Conservation (phyloP, 1,140 invertebrate genomes). For the Apis dorsata region DNA sequence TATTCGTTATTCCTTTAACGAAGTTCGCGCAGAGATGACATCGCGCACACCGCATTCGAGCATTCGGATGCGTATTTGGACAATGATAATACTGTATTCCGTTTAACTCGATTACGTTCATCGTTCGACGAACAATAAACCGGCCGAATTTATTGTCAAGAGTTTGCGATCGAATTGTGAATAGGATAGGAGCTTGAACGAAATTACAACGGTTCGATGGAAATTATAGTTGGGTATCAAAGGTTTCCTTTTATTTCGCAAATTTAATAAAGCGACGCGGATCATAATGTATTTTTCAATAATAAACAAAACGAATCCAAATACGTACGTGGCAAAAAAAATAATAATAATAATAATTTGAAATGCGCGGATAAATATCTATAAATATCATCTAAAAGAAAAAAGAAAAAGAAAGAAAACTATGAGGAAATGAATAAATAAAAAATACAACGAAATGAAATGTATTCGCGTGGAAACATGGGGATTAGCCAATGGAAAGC, state of each 20-base stretch:
- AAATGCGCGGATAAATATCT: background rate
- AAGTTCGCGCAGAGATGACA: background rate
- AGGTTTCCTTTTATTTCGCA: background rate
- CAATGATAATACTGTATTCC: background rate
- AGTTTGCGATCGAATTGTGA: slow-evolving; percentile 8
- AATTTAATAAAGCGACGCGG: slow-evolving; percentile 22
- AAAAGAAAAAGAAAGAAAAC: background rate
- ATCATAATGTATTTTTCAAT: no score
- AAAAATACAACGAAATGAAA: background rate
- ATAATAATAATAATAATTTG: slow-evolving; percentile 31
- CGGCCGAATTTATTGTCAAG: slow-evolving; percentile 2
- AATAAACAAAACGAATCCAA: slow-evolving; percentile 5
- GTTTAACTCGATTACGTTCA: slow-evolving; percentile 5
- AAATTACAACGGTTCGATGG: slow-evolving; percentile 7
- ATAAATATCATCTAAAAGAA: accelerated
- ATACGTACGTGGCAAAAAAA: background rate
- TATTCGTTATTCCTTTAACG: no score
- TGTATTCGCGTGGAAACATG: no score
- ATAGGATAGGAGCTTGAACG: background rate
- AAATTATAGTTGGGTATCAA: slow-evolving; percentile 45
- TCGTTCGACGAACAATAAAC: slow-evolving; percentile 12
- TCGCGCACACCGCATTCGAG: background rate
- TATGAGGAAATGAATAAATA: background rate
- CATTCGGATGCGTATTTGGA: background rate
- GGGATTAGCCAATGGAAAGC: no score